Evolutionary conservation across 2,113 vertebrate species (phyloP), one percentile per base, ranked within the genome.

Genomic region (Ptychochromis oligacanthus): DNA sequence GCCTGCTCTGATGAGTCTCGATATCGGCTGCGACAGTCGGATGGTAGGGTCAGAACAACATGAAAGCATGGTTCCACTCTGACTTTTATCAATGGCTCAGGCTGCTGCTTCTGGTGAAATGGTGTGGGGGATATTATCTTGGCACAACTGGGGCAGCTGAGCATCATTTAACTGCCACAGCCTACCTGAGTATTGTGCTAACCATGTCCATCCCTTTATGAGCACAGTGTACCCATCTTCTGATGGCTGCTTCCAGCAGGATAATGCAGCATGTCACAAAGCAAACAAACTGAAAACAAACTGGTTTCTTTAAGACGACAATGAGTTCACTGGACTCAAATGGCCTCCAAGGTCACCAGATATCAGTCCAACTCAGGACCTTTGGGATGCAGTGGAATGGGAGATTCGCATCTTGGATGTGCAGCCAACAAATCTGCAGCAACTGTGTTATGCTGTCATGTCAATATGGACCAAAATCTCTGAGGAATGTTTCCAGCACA

Each of bases 141-240:
- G 61, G 61, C n/a, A 36, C 34, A 36, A 1, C 6, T 36, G 5
- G 34, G 34, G 1, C 5, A 36, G 6, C 6, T 36, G 4, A 34
- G 31, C 31, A 34, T 34, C 3, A 34, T 34, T 34, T 34, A 34
- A 34, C 3, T 5, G 5, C 7, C 7, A 40, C 61, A 65, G 38
- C n/a, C 62, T 17, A 65, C 62, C 62, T 43, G 38, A 36, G n/a
- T n/a, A 43, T 65, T n/a, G 24, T 65, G 38, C 62, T 65, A 2
- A 7, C 38, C 22, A 65, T 46, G 62, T 65, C 38, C 62, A 43
- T 65, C 38, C 43, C 38, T 24, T 65, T 65, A 26, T 3, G 2
- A 43, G 24, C 38, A 65, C 62, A 43, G n/a, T 65, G 62, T 65
- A 43, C 62, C 62, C 24, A 65, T 65, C n/a, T 24, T 65, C 43